These are phyloP conservation scores for Lethenteron reissneri DNA, from an alignment of 2,113 vertebrate genomes.

Conservation along the genomic window DNA sequence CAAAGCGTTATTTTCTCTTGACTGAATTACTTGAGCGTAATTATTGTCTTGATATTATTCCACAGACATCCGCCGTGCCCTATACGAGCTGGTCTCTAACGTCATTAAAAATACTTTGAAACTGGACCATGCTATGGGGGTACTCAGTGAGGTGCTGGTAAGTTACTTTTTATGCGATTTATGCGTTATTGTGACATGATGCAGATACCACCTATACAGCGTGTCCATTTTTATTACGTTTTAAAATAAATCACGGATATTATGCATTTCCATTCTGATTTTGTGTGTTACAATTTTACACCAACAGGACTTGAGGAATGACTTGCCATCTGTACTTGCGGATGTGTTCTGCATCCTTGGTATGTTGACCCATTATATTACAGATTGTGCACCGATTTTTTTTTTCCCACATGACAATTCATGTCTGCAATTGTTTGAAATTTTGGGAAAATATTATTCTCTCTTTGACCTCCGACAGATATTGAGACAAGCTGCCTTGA, in stretches of 20 bases:
- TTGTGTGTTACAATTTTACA: constrained; percentile 8
- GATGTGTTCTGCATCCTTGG: constrained; percentile 96
- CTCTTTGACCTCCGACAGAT: constrained; percentile 26
- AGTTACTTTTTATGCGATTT: constrained; percentile 13
- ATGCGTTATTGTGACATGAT: not conserved
- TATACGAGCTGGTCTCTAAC: constrained; percentile 76
- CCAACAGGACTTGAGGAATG: constrained; percentile 60
- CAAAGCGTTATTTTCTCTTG: not conserved
- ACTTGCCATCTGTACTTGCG: constrained; percentile 87
- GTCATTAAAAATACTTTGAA: constrained; percentile 76
- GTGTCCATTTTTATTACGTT: not conserved
- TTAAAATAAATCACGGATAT: not conserved
- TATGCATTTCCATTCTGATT: not conserved
- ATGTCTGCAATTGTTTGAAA: not conserved
- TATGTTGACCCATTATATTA: constrained; percentile 16
- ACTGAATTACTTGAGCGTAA: not conserved
- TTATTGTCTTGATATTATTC: constrained; percentile 14
- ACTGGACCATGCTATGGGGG: constrained; percentile 54
- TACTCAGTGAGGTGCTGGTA: constrained; percentile 75
- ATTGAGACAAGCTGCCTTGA: constrained; percentile 83
- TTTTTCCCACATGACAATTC: not conserved
- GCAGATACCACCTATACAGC: too few relatives aligned
- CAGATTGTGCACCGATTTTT: constrained; percentile 6
- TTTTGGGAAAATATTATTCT: not conserved
- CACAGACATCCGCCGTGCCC: constrained; percentile 60